Base-by-base conservation (phyloP, 2,113 vertebrate genomes). In the Arvicanthis niloticus region DNA sequence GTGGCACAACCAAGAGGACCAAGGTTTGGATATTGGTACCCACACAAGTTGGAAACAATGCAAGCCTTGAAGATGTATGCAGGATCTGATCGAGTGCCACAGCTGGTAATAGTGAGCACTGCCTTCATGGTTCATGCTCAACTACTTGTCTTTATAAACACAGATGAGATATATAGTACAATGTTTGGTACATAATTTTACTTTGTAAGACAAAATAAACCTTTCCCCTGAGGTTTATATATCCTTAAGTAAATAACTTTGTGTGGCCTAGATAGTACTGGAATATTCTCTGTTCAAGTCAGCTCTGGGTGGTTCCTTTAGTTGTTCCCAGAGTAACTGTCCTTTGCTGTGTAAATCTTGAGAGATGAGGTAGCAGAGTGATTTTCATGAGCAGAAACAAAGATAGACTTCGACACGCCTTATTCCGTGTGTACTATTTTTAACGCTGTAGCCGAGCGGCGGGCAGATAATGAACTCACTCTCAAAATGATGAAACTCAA, bases 351-450 rank as follows among this genome's bases (percentile, higher is more conserved):
- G 11, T 78, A 95, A 88, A 92, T 77, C 60, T 87, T 88, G 13
- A 40, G 58, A 37, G 10, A 53, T 93, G 76, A 88, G 91, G 95
- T 91, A 70, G 17, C 42, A 75, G 11, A 86, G 21, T 80, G 51
- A n/a, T 95, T 89, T 81, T 87, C 45, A 95, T 88, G 88, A 95
- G 53, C 34, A 95, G 78, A 93, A 93, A 86, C 48, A 78, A 53
- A 87, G 75, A 42, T 93, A 82, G 75, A 91, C 96, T 90, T 96
- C 93, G 95, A 58, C 60, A 89, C 15, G 56, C 93, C 22, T 94
- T 95, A 62, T 80, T 88, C 76, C 91, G 82, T 82, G n/a, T 48
- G 73, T 42, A 48, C 95, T 96, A 91, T 96, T 97, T 97, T 96
- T 96, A 95, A 90, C 92, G 89, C 58, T 86, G 73, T 89, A 78